Percentiles rank a stretch among this genome's conserved stretches.
Evolutionary conservation across 1,140 invertebrate species (phyloP).

Genomic region (Meloidogyne floridensis): DNA sequence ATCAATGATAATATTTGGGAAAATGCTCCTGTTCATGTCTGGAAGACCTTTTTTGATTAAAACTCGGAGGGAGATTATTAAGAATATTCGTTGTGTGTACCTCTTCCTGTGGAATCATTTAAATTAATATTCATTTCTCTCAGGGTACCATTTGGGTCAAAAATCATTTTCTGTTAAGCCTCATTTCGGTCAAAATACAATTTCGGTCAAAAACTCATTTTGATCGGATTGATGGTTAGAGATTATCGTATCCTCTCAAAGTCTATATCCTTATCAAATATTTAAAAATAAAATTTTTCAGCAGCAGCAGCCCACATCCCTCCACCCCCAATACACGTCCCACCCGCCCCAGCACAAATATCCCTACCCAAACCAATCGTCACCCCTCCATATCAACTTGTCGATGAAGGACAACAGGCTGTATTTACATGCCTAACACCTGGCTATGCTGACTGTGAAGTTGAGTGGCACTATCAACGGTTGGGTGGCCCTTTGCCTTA

Average conservation of each 20-base stretch:
- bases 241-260: too few relatives aligned
- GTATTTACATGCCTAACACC: slow-evolving; percentile 61
- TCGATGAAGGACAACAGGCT: slow-evolving; percentile 59
- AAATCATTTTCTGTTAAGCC: not conserved
- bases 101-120: too few relatives aligned
- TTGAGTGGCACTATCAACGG: slow-evolving; percentile 63
- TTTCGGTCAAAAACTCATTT: not conserved
- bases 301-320: not conserved
- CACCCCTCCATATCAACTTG: slow-evolving; percentile 58
- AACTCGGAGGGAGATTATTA: too few relatives aligned
- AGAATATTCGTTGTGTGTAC: too few relatives aligned
- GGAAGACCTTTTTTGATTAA: too few relatives aligned
- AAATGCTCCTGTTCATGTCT: too few relatives aligned
- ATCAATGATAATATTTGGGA: too few relatives aligned
- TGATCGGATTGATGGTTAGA: not conserved
- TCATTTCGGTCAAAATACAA: not conserved
- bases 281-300: not conserved
- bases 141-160: not conserved
- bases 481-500: slow-evolving; percentile 59
- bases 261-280: too few relatives aligned
- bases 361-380: slow-evolving; percentile 57
- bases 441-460: slow-evolving; percentile 63
- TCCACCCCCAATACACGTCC: not conserved
- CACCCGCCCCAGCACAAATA: slow-evolving; percentile 38
- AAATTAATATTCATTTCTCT: too few relatives aligned